Conservation (phyloP, 2,797 vertebrate species). For the Cirrhinus mrigala region DNA sequence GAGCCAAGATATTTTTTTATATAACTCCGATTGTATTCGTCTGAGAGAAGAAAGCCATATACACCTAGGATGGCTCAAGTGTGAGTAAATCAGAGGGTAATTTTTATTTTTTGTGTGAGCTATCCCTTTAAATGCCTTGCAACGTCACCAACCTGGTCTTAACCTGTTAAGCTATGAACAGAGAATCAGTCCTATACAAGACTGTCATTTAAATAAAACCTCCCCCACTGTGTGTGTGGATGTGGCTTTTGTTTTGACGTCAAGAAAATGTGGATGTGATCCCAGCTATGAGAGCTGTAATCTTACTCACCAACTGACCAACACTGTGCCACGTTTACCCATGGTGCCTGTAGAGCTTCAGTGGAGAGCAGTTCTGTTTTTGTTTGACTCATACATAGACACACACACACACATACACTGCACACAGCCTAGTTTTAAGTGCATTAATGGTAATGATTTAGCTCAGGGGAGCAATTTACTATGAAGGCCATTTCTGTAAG, state of each 20-base stretch:
- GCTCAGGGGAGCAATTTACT: slow-evolving; percentile 25
- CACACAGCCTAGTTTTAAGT: slow-evolving; percentile 4
- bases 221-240: not conserved
- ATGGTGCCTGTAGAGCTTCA: not conserved
- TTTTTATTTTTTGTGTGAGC: not conserved
- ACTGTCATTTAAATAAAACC: not conserved
- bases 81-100: too few relatives aligned
- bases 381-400: slow-evolving; percentile 37
- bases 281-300: slow-evolving; percentile 14
- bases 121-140: not conserved
- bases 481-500: slow-evolving; percentile 21
- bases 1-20: too few relatives aligned
- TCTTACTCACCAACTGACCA: slow-evolving; percentile 14
- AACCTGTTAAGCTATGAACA: not conserved
- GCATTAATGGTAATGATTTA: slow-evolving; percentile 38
- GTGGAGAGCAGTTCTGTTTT: not conserved
- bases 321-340: not conserved
- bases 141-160: not conserved
- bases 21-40: too few relatives aligned
- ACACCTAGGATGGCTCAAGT: too few relatives aligned
- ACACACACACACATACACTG: slow-evolving; percentile 20
- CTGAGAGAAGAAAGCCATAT: too few relatives aligned
- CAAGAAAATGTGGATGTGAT: not conserved
- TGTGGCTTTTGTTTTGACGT: slow-evolving; percentile 9
- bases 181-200: not conserved